A percentile compares a stretch with the other conserved stretches of the same genome.
phyloP scores from a whole-genome alignment of 35 echinoderm and acorn worm genomes.

The Lytechinus variegatus region DNA sequence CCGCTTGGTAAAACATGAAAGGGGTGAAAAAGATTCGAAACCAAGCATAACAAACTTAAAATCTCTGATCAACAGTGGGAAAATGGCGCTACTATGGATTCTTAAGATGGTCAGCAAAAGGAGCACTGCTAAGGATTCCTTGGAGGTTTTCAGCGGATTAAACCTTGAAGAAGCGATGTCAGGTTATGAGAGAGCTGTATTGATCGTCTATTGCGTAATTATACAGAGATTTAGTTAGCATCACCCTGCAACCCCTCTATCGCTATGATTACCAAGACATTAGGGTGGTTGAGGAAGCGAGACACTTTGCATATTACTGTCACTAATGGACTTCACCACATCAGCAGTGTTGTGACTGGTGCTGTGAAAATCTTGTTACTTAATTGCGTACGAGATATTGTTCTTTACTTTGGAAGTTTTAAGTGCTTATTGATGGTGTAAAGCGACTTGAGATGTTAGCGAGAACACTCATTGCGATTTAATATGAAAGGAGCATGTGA shows the following conservation, averaged over 20 bases:
- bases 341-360: neutral
- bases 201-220: neutral
- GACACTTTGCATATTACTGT: neutral
- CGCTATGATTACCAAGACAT: neutral
- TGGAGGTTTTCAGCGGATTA: neutral
- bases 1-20: neutral
- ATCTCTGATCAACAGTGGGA: neutral
- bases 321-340: neutral
- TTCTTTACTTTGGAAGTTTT: neutral
- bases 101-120: neutral
- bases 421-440: neutral
- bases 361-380: neutral
- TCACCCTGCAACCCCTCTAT: neutral
- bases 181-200: neutral
- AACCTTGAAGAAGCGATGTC: neutral
- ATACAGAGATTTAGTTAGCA: neutral
- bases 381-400: neutral
- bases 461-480: too few species aligned
- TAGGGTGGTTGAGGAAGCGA: neutral
- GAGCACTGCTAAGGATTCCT: neutral
- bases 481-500: neutral
- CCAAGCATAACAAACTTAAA: neutral
- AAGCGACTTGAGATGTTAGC: neutral
- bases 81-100: neutral
- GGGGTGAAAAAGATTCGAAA: neutral